Evolutionary conservation across 2,888 invertebrate genomes (phyloP).

Genomic region (Callinectes sapidus): DNA sequence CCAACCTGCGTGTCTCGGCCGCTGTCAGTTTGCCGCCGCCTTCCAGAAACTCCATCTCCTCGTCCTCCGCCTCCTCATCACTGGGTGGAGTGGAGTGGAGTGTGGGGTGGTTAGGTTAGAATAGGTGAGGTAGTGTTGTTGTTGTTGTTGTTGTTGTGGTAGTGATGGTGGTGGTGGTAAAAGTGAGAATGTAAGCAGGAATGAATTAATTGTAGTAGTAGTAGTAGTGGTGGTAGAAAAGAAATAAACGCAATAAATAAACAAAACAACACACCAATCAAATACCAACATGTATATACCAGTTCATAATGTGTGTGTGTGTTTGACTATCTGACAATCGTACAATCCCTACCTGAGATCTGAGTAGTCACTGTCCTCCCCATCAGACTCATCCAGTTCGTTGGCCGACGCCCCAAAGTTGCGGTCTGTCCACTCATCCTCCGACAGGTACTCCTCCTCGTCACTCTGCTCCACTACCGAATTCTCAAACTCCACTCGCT

Average conservation of each 20-base stretch:
- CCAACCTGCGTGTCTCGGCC: slow-evolving; percentile 83
- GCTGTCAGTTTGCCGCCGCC: slow-evolving; percentile 80
- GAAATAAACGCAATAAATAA: too few relatives aligned
- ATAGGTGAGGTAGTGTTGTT: not conserved
- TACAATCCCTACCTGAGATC: slow-evolving; percentile 57
- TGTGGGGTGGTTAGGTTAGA: not conserved
- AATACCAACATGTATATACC: not conserved
- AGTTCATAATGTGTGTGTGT: not conserved
- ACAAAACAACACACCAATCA: too few relatives aligned
- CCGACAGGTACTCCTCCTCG: slow-evolving; percentile 79
- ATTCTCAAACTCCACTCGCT: slow-evolving; percentile 88
- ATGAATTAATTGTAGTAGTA: too few relatives aligned
- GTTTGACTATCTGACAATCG: not conserved
- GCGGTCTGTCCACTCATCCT: slow-evolving; percentile 96
- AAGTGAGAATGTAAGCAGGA: too few relatives aligned
- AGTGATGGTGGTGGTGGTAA: too few relatives aligned
- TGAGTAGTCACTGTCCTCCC: slow-evolving; percentile 66
- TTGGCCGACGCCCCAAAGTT: slow-evolving; percentile 83
- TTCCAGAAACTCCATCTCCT: slow-evolving; percentile 82
- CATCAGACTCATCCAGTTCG: slow-evolving; percentile 76
- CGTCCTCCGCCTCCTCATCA: slow-evolving; percentile 79
- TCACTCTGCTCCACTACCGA: slow-evolving; percentile 69
- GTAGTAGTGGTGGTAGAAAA: too few relatives aligned
- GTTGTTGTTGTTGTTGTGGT: too few relatives aligned
- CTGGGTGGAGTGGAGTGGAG: slow-evolving; percentile 67